Evolutionary conservation across 2,888 invertebrate species (phyloP).

Genomic region (Mesochorus sp.): DNA sequence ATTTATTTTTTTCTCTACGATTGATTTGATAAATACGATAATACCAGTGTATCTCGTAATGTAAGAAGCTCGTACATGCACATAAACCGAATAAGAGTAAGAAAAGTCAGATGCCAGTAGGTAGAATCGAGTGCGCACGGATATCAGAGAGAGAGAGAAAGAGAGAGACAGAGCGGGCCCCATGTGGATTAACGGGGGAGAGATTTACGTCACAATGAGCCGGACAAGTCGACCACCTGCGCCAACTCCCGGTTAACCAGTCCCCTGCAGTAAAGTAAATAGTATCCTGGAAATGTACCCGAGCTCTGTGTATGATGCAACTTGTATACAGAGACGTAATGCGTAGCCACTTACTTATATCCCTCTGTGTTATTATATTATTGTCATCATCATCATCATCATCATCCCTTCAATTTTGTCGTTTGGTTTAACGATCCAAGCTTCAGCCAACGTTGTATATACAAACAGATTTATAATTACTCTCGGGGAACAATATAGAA

Average conservation of each 20-base stretch:
- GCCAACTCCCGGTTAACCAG: conserved; percentile 48
- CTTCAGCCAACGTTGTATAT: neutral
- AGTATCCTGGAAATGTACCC: conserved; percentile 40
- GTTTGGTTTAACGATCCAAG: neutral
- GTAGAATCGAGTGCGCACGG: conserved; percentile 24
- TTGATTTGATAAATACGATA: neutral
- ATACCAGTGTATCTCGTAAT: neutral
- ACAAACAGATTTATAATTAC: neutral
- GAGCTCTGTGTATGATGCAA: conserved; percentile 18
- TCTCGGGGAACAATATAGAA: too few species aligned
- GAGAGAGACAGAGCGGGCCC: conserved; percentile 50
- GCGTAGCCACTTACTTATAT: too few species aligned
- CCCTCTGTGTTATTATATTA: too few species aligned
- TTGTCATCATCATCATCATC: too few species aligned
- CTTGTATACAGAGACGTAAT: neutral
- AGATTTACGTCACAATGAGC: conserved; percentile 67
- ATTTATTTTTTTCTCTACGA: neutral
- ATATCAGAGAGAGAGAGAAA: neutral
- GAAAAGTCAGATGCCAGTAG: conserved; percentile 38
- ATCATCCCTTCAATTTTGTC: too few species aligned
- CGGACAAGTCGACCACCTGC: conserved; percentile 63
- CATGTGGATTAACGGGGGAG: conserved; percentile 64
- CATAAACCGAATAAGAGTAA: conserved; percentile 18
- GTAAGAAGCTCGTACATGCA: conserved; percentile 11
- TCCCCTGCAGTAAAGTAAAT: conserved; percentile 54